Base-by-base conservation (phyloP, 2,113 vertebrate species). In the Pachyramphus minor region DNA sequence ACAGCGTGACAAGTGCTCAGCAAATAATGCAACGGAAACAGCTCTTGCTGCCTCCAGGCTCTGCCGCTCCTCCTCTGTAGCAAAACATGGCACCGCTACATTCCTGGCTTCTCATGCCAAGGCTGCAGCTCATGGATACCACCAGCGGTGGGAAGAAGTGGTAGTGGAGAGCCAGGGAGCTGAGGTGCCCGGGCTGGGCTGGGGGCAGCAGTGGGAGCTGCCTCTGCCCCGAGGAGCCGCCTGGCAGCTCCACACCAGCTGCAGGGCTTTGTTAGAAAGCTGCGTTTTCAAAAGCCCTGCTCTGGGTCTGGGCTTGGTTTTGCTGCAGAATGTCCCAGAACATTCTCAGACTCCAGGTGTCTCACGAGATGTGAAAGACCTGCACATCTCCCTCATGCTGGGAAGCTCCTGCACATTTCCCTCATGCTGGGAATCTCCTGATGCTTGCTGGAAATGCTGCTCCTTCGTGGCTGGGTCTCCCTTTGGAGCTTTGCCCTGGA, bases 401-500 rank as follows among this genome's bases (percentile, higher is more conserved):
- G 56, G 14, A 39, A 14, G 22, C 41, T 66, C 35, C 24, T 24
- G 41, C 11, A 12, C 42, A 37, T 50, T 20, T 89, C 31, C 27
- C 50, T 89, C n/a, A n/a, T n/a, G 31, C 58, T 67, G 79, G 44
- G 17, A 11, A 62, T 60, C 31, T 90, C 45, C 24, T 31, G 78
- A 5, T 0, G 0, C 41, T 41, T 33, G 60, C 85, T 83, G 60
- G 28, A 39, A 20, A 58, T 39, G 24, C 59, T 6, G 7, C 47
- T 41, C 22, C 53, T 69, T 30, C 25, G 19, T 2, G 4, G 3
- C 15, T 66, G 33, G 49, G 37, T 85, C 50, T 85, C 50, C 56
- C 50, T 82, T 78, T 75, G 80, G 66, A 92, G 35, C 44, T 94
- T 83, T 88, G 77, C 77, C n/a, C 44, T 35, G 78, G 63, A 30